Conservation (phyloP, 2,797 vertebrate genomes). For the Phylloscopus collybita region DNA sequence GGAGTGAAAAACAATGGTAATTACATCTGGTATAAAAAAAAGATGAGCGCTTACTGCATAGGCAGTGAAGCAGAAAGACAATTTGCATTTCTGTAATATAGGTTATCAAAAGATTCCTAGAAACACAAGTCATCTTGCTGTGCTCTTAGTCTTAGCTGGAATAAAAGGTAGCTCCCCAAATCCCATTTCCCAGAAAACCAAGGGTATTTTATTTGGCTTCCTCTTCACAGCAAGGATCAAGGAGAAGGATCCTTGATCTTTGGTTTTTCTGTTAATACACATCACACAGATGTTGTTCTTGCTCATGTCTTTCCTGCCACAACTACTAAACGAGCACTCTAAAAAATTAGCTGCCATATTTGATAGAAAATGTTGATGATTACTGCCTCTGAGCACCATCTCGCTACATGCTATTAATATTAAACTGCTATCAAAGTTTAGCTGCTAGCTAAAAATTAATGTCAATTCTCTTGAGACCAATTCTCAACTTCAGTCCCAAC, state of each 20-base stretch:
- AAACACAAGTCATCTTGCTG: not conserved
- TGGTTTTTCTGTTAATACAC: not conserved
- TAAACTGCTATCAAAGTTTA: slow-evolving; percentile 7
- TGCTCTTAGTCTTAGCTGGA: not conserved
- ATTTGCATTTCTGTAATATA: not conserved
- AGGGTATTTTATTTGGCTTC: not conserved
- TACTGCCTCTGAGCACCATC: not conserved
- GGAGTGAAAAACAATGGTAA: not conserved
- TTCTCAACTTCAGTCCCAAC: not conserved
- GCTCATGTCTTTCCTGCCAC: not conserved
- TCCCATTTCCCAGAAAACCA: not conserved
- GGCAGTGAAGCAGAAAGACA: not conserved
- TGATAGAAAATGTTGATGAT: not conserved
- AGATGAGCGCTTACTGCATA: not conserved
- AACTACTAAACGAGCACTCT: not conserved
- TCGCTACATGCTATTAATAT: not conserved
- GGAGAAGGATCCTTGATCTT: not conserved
- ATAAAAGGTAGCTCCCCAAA: not conserved
- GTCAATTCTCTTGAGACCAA: not conserved
- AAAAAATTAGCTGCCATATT: not conserved
- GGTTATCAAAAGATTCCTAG: not conserved
- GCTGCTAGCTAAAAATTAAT: not conserved
- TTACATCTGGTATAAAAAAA: not conserved
- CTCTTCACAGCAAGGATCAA: not conserved
- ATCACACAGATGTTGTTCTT: not conserved